These are phyloP conservation scores for Pogonocichla stellata DNA, from an alignment of 2,113 vertebrate species.

Conservation along the genomic window DNA sequence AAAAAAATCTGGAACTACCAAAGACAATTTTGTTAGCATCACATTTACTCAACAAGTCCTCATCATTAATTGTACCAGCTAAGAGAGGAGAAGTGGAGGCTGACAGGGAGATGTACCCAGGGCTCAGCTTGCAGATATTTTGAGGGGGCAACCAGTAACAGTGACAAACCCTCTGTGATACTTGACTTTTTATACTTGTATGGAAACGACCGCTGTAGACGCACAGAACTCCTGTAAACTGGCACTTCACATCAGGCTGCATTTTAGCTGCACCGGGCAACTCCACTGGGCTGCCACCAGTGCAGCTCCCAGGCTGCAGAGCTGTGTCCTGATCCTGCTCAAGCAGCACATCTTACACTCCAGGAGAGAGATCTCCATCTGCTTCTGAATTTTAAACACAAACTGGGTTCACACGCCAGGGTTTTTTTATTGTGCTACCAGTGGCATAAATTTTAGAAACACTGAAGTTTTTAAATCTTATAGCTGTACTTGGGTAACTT, in stretches of 20 bases:
- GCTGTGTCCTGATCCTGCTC: not conserved
- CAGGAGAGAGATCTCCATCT: not conserved
- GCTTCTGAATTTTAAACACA: not conserved
- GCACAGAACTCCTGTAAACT: not conserved
- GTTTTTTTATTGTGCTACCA: not conserved
- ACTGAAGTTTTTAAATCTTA: not conserved
- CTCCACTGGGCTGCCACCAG: not conserved
- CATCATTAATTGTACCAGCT: not conserved
- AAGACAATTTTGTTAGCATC: not conserved
- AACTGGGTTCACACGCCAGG: not conserved
- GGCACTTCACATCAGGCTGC: not conserved
- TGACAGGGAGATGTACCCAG: not conserved
- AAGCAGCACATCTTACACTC: not conserved
- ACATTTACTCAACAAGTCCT: not conserved
- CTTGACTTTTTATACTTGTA: not conserved
- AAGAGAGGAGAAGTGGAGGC: not conserved
- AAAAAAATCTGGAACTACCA: not conserved
- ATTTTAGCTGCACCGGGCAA: not conserved
- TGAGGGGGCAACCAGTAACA: fast-evolving
- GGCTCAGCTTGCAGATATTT: not conserved
- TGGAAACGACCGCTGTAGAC: not conserved
- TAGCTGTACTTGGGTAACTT: not conserved
- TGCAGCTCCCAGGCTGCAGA: not conserved
- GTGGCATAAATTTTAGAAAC: not conserved
- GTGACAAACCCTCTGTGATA: not conserved